Percentiles rank a stretch among this genome's conserved stretches.
Evolutionary conservation across 2,113 vertebrate genomes (phyloP).

Genomic region (Anoura caudifer): DNA sequence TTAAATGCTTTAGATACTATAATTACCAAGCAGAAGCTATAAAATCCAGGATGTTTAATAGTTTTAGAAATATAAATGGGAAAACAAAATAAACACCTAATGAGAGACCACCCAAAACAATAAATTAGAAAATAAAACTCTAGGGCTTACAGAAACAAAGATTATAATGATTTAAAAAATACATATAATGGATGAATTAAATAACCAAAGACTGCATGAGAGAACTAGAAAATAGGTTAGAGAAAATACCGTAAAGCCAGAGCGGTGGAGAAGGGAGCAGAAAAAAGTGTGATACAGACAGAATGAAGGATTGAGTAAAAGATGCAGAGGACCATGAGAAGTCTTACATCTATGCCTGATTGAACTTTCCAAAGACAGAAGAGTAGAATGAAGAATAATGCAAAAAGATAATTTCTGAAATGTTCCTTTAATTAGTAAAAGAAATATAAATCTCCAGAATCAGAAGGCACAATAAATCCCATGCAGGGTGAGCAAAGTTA

Average conservation of each 20-base stretch:
- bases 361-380: not conserved
- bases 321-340: not conserved
- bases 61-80: not conserved
- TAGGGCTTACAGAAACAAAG: not conserved
- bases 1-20: not conserved
- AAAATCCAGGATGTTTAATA: not conserved
- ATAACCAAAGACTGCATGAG: not conserved
- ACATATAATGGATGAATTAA: not conserved
- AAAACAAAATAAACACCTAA: not conserved
- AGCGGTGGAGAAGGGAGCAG: fast-evolving
- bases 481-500: not conserved
- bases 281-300: not conserved
- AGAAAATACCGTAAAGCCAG: not conserved
- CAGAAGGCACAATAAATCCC: not conserved
- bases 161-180: not conserved
- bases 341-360: not conserved
- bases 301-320: not conserved
- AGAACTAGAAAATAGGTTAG: not conserved
- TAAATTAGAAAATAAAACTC: not conserved
- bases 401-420: not conserved
- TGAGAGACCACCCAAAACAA: not conserved
- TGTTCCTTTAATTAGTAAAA: not conserved
- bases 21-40: not conserved
- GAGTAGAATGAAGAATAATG: not conserved
- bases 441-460: not conserved